phyloP scores from a whole-genome alignment of 2,113 vertebrate species.

The Burhinus oedicnemus region DNA sequence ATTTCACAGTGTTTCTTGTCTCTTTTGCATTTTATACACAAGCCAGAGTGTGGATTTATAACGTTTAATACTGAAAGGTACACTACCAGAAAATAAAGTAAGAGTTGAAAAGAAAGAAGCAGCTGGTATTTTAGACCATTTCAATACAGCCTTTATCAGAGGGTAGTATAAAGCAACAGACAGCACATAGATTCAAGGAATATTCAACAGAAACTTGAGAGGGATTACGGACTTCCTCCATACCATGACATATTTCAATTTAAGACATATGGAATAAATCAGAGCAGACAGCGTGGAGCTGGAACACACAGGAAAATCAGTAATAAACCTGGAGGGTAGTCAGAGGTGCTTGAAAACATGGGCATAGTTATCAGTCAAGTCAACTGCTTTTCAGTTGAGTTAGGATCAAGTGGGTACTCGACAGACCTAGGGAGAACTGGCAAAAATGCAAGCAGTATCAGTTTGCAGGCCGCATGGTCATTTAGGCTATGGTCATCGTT shows the following conservation, averaged over 20 bases:
- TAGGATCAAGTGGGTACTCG: not conserved
- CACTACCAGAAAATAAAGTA: not conserved
- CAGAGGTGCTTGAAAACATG: not conserved
- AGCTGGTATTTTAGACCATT: not conserved
- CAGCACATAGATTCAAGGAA: not conserved
- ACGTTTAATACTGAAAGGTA: not conserved
- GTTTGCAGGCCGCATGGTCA: not conserved
- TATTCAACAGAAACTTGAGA: constrained; percentile 31
- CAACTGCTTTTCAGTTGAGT: not conserved
- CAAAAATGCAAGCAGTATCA: not conserved
- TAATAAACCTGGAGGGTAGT: not conserved
- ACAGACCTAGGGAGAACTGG: not conserved
- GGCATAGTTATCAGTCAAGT: not conserved
- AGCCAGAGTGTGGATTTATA: not conserved
- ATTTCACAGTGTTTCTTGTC: not conserved
- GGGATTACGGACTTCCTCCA: constrained; percentile 33
- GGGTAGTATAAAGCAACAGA: not conserved
- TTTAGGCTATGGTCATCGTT: not conserved
- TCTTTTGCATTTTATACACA: not conserved
- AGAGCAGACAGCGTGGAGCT: not conserved
- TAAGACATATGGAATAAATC: constrained; percentile 46
- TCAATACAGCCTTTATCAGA: not conserved
- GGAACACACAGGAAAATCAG: not conserved
- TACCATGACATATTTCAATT: constrained; percentile 36
- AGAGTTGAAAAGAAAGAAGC: not conserved